Evolutionary conservation across 2,113 vertebrate species (phyloP).

Genomic region (Sorex fumeus): DNA sequence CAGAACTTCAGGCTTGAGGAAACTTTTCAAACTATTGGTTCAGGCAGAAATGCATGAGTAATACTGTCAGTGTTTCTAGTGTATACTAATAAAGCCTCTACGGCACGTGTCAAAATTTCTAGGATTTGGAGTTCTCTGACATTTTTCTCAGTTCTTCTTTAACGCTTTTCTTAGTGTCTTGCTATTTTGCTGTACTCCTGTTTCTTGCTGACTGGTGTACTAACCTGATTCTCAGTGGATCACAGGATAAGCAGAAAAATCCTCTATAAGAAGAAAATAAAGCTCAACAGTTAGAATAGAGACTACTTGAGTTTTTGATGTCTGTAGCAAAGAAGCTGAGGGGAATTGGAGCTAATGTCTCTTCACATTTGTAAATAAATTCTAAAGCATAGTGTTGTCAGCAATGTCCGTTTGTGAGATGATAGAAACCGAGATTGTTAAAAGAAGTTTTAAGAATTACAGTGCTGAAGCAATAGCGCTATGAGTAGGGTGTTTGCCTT

Average conservation of each 20-base stretch:
- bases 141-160: conserved; percentile 44
- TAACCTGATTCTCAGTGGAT: conserved; percentile 38
- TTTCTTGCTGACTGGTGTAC: conserved; percentile 35
- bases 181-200: conserved; percentile 32
- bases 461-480: too few species aligned
- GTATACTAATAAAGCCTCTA: conserved; percentile 35
- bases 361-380: conserved; percentile 5
- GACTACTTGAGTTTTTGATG: neutral
- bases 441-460: neutral
- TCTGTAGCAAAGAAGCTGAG: neutral
- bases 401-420: neutral
- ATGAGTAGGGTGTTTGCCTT: too few species aligned
- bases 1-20: neutral
- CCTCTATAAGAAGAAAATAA: conserved; percentile 11
- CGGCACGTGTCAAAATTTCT: conserved; percentile 31
- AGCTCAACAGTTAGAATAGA: neutral
- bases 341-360: neutral
- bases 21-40: neutral
- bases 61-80: neutral
- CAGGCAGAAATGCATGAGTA: neutral
- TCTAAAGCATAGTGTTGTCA: neutral
- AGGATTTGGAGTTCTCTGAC: conserved; percentile 46
- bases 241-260: conserved; percentile 55
- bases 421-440: neutral
- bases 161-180: conserved; percentile 56